A percentile compares a stretch with the other conserved stretches of the same genome.
Evolutionary conservation across 2,888 invertebrate species (phyloP).

Genomic region (Hypercompe scribonia): DNA sequence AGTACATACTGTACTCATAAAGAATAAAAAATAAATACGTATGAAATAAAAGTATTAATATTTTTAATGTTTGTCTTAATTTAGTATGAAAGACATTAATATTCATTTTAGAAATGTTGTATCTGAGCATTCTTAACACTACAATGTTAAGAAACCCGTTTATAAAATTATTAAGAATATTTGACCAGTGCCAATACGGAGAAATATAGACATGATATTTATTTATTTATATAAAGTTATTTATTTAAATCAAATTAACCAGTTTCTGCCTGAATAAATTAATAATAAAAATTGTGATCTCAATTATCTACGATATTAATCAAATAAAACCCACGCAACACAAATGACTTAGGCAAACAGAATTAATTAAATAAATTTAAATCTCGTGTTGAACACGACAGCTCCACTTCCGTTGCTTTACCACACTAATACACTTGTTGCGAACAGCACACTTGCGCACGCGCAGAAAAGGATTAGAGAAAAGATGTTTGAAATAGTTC

Average conservation of each 20-base stretch:
- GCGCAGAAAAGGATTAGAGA: slow-evolving; percentile 82
- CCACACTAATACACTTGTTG: slow-evolving; percentile 68
- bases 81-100: slow-evolving; percentile 57
- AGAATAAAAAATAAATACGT: too few species aligned
- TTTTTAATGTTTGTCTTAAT: too few species aligned
- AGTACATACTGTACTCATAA: too few species aligned
- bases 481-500: slow-evolving; percentile 85
- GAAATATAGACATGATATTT: not conserved
- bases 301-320: slow-evolving; percentile 25
- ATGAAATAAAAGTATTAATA: too few species aligned
- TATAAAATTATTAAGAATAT: not conserved
- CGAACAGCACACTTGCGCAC: slow-evolving; percentile 69
- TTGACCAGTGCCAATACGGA: not conserved
- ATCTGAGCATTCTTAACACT: slow-evolving; percentile 1
- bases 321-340: slow-evolving; percentile 22
- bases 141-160: not conserved
- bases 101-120: slow-evolving; percentile 8
- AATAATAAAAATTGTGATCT: slow-evolving; percentile 30
- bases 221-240: not conserved
- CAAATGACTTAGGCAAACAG: slow-evolving; percentile 38
- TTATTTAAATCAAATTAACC: not conserved
- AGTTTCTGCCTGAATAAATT: slow-evolving; percentile 32
- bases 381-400: slow-evolving; percentile 60
- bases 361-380: slow-evolving; percentile 58
- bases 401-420: slow-evolving; percentile 63